Conservation (phyloP, 2,888 invertebrate species). For the Lasioglossum villosulum region DNA sequence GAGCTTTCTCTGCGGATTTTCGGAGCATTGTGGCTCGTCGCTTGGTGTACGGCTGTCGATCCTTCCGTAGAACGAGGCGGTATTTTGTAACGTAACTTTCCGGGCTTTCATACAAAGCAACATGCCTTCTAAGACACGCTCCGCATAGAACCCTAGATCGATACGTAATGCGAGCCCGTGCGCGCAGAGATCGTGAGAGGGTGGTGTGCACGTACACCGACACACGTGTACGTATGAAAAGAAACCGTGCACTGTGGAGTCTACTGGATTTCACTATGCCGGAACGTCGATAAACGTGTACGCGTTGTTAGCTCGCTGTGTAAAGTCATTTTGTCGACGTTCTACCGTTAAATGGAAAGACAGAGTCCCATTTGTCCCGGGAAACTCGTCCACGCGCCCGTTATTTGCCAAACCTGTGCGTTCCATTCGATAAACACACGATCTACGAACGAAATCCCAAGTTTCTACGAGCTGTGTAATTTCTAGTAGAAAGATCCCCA, state of each 20-base stretch:
- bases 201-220: not conserved
- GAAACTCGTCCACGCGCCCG: not conserved
- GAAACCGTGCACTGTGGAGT: constrained; percentile 5
- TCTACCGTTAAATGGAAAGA: constrained; percentile 4
- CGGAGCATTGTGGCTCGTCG: not conserved
- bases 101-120: constrained; percentile 39
- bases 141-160: constrained; percentile 25
- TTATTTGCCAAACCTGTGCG: not conserved
- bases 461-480: not conserved
- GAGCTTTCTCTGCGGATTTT: not conserved
- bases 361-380: not conserved
- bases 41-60: not conserved
- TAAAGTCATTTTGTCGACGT: constrained; percentile 13
- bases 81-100: constrained; percentile 29
- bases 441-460: not conserved
- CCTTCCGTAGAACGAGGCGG: not conserved
- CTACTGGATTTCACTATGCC: not conserved
- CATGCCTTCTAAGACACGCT: constrained; percentile 17
- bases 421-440: not conserved
- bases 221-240: not conserved
- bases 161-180: constrained; percentile 33
- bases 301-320: constrained; percentile 10
- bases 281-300: constrained; percentile 8
- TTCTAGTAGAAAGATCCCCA: not conserved
- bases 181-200: constrained; percentile 11